phyloP scores from a whole-genome alignment of 2,113 vertebrate genomes.

The Bungarus multicinctus region DNA sequence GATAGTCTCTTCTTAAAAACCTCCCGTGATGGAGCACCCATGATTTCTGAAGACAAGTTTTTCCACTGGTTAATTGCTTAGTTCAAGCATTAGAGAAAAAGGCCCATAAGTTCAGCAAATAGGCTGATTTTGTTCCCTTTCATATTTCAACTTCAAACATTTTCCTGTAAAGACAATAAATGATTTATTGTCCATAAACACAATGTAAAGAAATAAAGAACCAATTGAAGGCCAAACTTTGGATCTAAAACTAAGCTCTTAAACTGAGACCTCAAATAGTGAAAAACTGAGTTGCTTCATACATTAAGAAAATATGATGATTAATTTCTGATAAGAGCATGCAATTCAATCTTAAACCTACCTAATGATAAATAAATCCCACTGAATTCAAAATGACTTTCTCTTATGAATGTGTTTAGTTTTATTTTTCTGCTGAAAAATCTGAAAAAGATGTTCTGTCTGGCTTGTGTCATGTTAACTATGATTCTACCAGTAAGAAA shows the following conservation, averaged over 20 bases:
- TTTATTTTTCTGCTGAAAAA: background rate
- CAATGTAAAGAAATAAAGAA: background rate
- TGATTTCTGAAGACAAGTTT: too few species aligned
- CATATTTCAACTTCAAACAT: background rate
- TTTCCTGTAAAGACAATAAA: background rate
- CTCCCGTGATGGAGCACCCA: too few species aligned
- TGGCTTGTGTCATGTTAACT: too few species aligned
- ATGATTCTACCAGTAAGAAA: background rate
- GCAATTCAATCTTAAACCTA: background rate
- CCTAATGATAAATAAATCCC: background rate
- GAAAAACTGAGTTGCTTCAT: background rate
- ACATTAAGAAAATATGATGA: background rate
- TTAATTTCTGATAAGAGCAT: background rate
- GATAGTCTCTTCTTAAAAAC: too few species aligned
- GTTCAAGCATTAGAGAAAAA: background rate
- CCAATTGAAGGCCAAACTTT: background rate
- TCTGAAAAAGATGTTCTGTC: background rate
- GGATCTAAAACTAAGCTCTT: background rate
- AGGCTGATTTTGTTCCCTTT: background rate
- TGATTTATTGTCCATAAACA: conserved; percentile 15
- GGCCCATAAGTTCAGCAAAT: background rate
- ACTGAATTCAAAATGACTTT: background rate
- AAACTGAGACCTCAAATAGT: background rate
- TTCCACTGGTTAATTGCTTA: too few species aligned
- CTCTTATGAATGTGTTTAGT: background rate